Base-by-base conservation (phyloP, 2,113 vertebrate genomes). In the Ictidomys tridecemlineatus region DNA sequence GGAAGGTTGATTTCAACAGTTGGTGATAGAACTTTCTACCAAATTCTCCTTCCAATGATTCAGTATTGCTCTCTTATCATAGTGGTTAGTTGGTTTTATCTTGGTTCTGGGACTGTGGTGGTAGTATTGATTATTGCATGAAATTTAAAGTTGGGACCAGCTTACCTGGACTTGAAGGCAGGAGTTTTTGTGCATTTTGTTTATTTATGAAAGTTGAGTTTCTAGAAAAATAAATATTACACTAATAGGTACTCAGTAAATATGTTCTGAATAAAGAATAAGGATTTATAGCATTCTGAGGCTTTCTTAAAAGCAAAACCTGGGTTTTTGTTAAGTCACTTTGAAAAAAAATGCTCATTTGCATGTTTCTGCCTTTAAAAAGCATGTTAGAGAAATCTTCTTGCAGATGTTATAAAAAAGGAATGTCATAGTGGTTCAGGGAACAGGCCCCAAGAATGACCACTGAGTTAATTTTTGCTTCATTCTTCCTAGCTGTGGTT, bases 161-260 rank as follows among this genome's bases (percentile, higher is more conserved):
- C 26, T 88, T 22, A 70, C 14, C 32, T 85, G 74, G 37, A 85
- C 0, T 26, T 32, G 11, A 51, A 2, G 45, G 8, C 12, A 76
- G 51, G 0, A 11, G 2, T 5, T 61, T 79, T 76, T 28, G 26
- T 73, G 16, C 11, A 70, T 67, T 95, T 37, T 58, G 14, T 72
- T 86, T 17, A 61, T 73, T 67, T 91, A 84, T 56, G 37, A 89
- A 97, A 95, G 16, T 72, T 88, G 20, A 73, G 18, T 88, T 96
- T 94, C 78, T 94, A 56, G 42, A 82, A 88, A 3, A 90, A 14
- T 87, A 4, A 24, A 32, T 53, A 56, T 34, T 77, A 42, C 8
- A 80, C 48, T 78, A 48, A 30, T 39, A 88, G 26, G 10, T 53
- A 78, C 22, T 79, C 24, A 28, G 28, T 65, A 91, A 82, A 63